Conservation (phyloP, 2,113 vertebrate species). For the Nyctereutes procyonoides region DNA sequence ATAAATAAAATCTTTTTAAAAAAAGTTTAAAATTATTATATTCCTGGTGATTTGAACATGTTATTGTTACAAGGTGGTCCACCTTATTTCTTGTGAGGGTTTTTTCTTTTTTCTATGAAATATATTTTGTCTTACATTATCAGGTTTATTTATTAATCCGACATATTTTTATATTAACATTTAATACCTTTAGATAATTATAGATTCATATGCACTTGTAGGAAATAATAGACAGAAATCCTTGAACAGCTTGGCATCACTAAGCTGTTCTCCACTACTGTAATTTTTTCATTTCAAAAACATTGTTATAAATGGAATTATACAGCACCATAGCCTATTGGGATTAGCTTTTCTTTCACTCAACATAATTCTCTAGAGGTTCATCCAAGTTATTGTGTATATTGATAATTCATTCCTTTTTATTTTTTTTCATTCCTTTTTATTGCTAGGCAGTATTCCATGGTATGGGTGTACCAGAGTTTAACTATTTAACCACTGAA, state of each 20-base stretch:
- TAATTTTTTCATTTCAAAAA: conserved; percentile 13
- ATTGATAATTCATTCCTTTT: background rate
- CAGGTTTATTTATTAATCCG: background rate
- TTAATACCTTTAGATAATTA: background rate
- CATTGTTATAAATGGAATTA: background rate
- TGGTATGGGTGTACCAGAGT: background rate
- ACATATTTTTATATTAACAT: background rate
- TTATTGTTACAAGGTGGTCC: background rate
- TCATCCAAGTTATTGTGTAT: background rate
- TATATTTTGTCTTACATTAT: background rate
- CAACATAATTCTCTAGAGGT: background rate
- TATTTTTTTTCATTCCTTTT: conserved; percentile 40
- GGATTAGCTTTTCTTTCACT: background rate
- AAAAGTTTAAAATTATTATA: conserved; percentile 9
- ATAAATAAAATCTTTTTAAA: no score
- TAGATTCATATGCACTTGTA: background rate
- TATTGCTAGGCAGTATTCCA: background rate
- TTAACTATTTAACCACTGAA: conserved; percentile 27
- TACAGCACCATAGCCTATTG: background rate
- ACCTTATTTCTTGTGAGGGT: background rate
- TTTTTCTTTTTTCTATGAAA: background rate
- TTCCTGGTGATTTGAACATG: background rate
- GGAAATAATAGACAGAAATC: background rate
- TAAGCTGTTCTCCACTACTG: background rate
- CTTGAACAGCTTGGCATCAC: background rate